Evolutionary conservation across 2,113 vertebrate genomes (phyloP), one percentile per base, ranked within the genome.

Genomic region (Phrynocephalus versicolor): DNA sequence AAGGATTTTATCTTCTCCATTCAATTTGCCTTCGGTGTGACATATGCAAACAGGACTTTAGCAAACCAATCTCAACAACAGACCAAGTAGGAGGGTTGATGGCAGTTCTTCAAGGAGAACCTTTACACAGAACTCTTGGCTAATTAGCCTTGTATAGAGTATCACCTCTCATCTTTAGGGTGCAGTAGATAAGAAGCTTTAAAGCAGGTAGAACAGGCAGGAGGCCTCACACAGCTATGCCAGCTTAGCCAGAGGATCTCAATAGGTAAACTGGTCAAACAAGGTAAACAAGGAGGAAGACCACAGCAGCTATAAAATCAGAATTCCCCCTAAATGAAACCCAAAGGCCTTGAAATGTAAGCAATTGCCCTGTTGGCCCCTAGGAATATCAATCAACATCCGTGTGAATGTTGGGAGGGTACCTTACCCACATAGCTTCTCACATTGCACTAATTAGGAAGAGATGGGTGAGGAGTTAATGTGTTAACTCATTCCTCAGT

Each of bases 381-480:
- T 55, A 77, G n/a, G 18, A 60, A 21, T 35, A 77, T 77, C 75
- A 58, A 77, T 77, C 75, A 77, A 77, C 55, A 57, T n/a, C 33
- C 57, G 19, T 58, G 75, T 77, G 75, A 77, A 2, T 12, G n/a
- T n/a, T 60, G 55, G 55, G 37, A 51, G 45, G 75, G n/a, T 9
- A 35, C n/a, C 41, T n/a, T 57, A 21, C 75, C 75, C 75, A 33
- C 75, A 25, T n/a, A 35, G 55, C 55, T 77, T 77, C 75, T 77
- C 75, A 60, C n/a, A 15, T 77, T 77, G n/a, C 75, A 77, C 75
- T 35, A 55, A 77, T 77, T 58, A 60, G 75, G 75, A 77, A 58
- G 45, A 30, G 33, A n/a, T 8, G n/a, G 75, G 51, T 58, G 55
- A 58, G 55, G 51, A 55, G 75, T 58, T 77, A 58, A 58, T 33